phyloP scores from a whole-genome alignment of 2,797 vertebrate species.

The Hyperoplus immaculatus region DNA sequence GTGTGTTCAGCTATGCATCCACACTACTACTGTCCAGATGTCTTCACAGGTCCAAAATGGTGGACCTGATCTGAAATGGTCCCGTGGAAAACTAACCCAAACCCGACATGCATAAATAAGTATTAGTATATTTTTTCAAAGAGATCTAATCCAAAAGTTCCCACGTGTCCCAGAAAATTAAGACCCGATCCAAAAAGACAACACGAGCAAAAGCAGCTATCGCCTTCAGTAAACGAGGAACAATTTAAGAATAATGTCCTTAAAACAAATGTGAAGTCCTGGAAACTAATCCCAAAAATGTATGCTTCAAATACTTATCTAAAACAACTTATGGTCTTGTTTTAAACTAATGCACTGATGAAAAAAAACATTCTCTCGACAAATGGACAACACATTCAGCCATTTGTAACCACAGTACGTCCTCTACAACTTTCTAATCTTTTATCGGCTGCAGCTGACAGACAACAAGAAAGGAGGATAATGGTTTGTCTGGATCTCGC shows the following conservation, averaged over 20 bases:
- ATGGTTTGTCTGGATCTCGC: conserved; percentile 33
- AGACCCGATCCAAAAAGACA: not conserved
- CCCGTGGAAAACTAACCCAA: not conserved
- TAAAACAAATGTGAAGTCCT: not conserved
- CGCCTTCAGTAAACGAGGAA: not conserved
- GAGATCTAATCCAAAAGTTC: not conserved
- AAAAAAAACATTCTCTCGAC: not conserved
- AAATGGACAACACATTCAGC: conserved; percentile 2
- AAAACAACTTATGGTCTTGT: too few relatives aligned
- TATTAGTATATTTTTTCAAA: not conserved
- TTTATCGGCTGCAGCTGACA: conserved; percentile 69
- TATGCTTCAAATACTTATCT: too few relatives aligned
- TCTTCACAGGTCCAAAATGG: not conserved
- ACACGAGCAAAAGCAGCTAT: too few relatives aligned
- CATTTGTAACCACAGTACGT: conserved; percentile 36
- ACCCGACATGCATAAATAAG: not conserved
- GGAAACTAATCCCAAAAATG: not conserved
- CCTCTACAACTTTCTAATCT: conserved; percentile 70
- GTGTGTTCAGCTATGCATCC: not conserved
- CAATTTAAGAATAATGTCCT: not conserved
- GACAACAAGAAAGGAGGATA: conserved; percentile 79
- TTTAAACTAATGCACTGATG: too few relatives aligned
- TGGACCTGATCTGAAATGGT: not conserved
- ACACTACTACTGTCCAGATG: not conserved
- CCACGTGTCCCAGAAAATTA: not conserved